Evolutionary conservation across 2,113 vertebrate genomes (phyloP), one percentile per base, ranked within the genome.

Genomic region (Apus apus): DNA sequence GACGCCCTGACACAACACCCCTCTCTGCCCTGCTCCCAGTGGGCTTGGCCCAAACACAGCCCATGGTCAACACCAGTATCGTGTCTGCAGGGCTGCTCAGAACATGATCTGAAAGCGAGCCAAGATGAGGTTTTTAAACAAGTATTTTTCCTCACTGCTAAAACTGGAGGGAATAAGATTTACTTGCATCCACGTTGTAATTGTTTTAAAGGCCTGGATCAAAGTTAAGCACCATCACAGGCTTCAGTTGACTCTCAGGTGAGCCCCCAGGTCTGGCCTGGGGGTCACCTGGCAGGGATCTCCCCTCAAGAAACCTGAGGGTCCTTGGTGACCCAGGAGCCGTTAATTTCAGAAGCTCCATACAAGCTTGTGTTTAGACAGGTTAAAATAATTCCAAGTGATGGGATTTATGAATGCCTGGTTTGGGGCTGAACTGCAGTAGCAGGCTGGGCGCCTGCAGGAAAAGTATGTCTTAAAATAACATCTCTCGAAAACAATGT

Each of bases 1-100:
- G 2, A 0, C 0, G 2, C 12, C 11, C 36, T 18, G 32, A 5
- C 32, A 32, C 53, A n/a, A 2, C 2, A 0, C 48, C 27, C 86
- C 67, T 17, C 8, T 54, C 72, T 34, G 0, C 1, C 0, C 68
- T 0, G 8, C 51, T 21, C 60, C 15, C 1, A 12, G 16, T 0
- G 3, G 5, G 0, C n/a, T 5, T 2, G 0, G 13, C 56, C 21
- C 45, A 48, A 17, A 8, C 22, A 0, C 70, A 21, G 23, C 23
- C 17, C 13, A 13, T 1, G 1, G 25, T 14, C 20, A 29, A 3
- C 1, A 5, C 25, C 13, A 1, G 4, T 0, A 4, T 7, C 25
- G 0, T 0, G 10, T 56, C n/a, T 10, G 10, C 32, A 8, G 15
- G 17, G 9, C 79, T 27, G 29, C 66, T 9, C 8, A 6, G 84